phyloP scores from a whole-genome alignment of 2,888 invertebrate genomes.

The Aporophyla lueneburgensis region DNA sequence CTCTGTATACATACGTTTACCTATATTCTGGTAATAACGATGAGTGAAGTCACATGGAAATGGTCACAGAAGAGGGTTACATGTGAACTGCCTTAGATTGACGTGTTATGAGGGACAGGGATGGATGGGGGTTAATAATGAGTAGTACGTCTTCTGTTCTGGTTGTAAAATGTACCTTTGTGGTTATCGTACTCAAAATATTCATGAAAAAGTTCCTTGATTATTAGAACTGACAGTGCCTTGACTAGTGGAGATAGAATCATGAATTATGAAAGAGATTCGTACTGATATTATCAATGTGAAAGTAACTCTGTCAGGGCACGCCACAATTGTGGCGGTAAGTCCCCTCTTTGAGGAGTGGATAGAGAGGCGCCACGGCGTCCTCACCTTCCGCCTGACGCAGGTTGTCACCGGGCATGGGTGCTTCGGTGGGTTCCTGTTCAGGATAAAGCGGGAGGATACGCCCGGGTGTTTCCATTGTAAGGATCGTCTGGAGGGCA shows the following conservation, averaged over 20 bases:
- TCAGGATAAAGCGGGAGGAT: too few species aligned
- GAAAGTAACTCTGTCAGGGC: neutral
- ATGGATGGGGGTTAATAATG: conserved; percentile 26
- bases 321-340: too few species aligned
- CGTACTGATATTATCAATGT: neutral
- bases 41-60: conserved; percentile 56
- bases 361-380: too few species aligned
- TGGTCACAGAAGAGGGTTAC: conserved; percentile 45
- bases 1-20: neutral
- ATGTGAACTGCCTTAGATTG: conserved; percentile 31
- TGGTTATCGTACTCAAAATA: neutral
- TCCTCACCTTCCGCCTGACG: too few species aligned
- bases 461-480: too few species aligned
- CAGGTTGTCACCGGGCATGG: too few species aligned
- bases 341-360: too few species aligned
- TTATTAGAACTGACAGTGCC: neutral
- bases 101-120: conserved; percentile 37
- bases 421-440: too few species aligned
- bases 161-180: conserved; percentile 6
- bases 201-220: neutral
- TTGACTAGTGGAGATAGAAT: neutral
- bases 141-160: conserved; percentile 27
- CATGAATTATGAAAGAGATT: neutral
- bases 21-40: conserved; percentile 31
- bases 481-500: too few species aligned